Conservation (phyloP, 2,888 invertebrate species). For the Perizoma flavofasciatum region DNA sequence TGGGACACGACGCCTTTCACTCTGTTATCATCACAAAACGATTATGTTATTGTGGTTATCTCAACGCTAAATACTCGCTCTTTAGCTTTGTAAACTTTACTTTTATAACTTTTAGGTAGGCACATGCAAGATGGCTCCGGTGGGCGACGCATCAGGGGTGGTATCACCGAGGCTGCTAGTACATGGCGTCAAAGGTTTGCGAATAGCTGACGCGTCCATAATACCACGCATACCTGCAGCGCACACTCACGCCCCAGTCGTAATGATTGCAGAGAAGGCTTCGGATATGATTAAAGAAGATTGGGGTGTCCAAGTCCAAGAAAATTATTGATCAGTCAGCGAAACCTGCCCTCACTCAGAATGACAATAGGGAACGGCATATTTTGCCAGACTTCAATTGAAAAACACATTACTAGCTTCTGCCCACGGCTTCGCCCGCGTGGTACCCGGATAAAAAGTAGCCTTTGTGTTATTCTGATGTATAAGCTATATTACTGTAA, state of each 20-base stretch:
- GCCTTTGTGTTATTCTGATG: too few species aligned
- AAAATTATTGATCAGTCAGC: not conserved
- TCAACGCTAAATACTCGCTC: too few species aligned
- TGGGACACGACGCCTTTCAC: too few species aligned
- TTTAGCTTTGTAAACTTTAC: not conserved
- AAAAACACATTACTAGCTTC: too few species aligned
- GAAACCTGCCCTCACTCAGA: not conserved
- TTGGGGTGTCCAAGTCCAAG: constrained; percentile 52
- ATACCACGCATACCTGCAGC: constrained; percentile 82
- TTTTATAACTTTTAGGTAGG: constrained; percentile 71
- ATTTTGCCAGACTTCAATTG: too few species aligned
- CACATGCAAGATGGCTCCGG: constrained; percentile 89
- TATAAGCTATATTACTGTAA: too few species aligned
- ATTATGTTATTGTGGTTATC: too few species aligned
- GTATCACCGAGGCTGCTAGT: constrained; percentile 84
- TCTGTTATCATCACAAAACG: too few species aligned
- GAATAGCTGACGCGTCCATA: constrained; percentile 81
- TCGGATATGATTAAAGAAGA: constrained; percentile 80
- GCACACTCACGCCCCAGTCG: constrained; percentile 80
- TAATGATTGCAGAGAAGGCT: constrained; percentile 84
- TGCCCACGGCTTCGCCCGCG: too few species aligned
- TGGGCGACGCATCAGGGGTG: constrained; percentile 84
- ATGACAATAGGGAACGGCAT: too few species aligned
- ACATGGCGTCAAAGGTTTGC: constrained; percentile 65
- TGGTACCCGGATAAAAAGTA: too few species aligned